Conservation (phyloP, 2,797 vertebrate species). For the Mormyrops boulengeri region DNA sequence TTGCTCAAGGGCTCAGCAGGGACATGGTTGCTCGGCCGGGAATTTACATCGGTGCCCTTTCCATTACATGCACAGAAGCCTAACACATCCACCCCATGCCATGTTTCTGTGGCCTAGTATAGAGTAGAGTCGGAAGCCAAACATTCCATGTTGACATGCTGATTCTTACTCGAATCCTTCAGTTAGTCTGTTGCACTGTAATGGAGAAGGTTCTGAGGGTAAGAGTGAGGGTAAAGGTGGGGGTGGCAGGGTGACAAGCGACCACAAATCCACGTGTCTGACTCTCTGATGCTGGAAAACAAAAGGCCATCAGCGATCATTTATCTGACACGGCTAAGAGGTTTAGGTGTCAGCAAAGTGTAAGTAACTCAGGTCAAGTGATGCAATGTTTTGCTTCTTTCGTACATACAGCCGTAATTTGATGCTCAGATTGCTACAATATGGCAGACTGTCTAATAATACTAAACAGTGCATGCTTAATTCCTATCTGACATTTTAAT, state of each 20-base stretch:
- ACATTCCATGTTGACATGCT: constrained; percentile 6
- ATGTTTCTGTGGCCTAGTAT: not conserved
- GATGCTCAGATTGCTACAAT: not conserved
- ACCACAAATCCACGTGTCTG: not conserved
- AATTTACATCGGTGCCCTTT: not conserved
- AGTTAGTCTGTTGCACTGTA: not conserved
- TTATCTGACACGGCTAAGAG: constrained; percentile 26
- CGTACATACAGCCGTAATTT: not conserved
- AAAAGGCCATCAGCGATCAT: constrained; percentile 8
- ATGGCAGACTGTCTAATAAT: not conserved
- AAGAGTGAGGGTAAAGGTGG: not conserved
- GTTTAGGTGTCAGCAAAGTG: constrained; percentile 26
- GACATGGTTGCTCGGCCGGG: not conserved
- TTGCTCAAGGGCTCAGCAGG: not conserved
- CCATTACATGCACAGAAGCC: not conserved
- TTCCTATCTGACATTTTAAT: not conserved
- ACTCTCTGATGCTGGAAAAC: constrained; percentile 18
- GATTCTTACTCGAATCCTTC: constrained; percentile 11
- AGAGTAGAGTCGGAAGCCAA: not conserved
- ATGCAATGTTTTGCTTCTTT: constrained; percentile 12
- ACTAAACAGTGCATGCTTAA: not conserved
- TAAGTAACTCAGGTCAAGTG: constrained; percentile 22
- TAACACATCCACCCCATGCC: not conserved
- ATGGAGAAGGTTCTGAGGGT: not conserved
- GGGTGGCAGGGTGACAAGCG: not conserved